Conservation (phyloP, 2,113 vertebrate genomes). For the Embiotoca jacksoni region DNA sequence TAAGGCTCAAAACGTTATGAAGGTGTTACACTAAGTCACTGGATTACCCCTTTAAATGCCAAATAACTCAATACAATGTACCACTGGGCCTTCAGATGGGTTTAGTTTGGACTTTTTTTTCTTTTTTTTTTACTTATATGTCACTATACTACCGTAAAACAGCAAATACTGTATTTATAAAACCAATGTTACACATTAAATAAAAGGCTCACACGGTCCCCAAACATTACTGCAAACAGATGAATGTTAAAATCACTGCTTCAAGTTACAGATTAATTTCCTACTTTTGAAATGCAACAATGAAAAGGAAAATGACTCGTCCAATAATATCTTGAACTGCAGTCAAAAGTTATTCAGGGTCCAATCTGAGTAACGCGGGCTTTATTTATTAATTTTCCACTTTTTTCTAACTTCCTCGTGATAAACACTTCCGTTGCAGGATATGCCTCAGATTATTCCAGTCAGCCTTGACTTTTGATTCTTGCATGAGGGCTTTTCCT, state of each 20-base stretch:
- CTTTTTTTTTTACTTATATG: no score
- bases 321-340: no score
- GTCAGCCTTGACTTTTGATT: constrained; percentile 18
- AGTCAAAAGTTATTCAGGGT: neutral
- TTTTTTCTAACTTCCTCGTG: neutral
- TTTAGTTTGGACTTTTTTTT: neutral
- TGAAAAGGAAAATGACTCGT: neutral
- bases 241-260: neutral
- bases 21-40: neutral
- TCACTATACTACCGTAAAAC: no score
- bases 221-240: neutral
- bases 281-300: neutral
- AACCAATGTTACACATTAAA: neutral
- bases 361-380: neutral
- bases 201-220: neutral
- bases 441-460: neutral
- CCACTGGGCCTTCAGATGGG: neutral
- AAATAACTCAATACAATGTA: neutral
- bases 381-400: neutral
- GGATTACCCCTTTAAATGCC: neutral
- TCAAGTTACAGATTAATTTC: neutral
- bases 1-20: neutral
- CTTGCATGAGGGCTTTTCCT: constrained; percentile 2
- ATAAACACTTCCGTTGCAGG: neutral
- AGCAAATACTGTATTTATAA: no score